Percentiles rank a stretch among this genome's conserved stretches.
Evolutionary conservation across 2,888 invertebrate genomes (phyloP).

Genomic region (Synanthedon tipuliformis): DNA sequence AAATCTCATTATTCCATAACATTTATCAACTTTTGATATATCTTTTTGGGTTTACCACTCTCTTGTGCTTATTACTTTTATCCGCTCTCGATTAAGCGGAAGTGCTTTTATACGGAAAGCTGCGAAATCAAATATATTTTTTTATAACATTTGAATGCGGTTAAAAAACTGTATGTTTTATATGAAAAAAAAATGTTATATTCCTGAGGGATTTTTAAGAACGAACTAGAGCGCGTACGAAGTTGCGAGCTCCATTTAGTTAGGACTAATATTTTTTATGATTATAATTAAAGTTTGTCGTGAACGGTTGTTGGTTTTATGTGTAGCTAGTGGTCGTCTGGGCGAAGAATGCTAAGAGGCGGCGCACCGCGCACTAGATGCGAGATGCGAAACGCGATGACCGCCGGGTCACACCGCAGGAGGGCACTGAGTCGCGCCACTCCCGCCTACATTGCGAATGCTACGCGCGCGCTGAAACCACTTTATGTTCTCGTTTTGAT

Average conservation of each 20-base stretch:
- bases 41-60: constrained; percentile 7
- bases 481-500: constrained; percentile 22
- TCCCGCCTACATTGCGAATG: constrained; percentile 25
- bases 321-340: constrained; percentile 8
- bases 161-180: too few species aligned
- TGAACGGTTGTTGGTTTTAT: constrained; percentile 2
- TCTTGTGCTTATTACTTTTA: too few species aligned
- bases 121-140: too few species aligned
- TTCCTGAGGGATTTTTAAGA: too few species aligned
- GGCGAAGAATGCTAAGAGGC: constrained; percentile 23
- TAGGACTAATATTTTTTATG: too few species aligned
- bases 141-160: too few species aligned
- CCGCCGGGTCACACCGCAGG: constrained; percentile 31
- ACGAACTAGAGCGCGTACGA: too few species aligned
- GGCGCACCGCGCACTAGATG: constrained; percentile 6
- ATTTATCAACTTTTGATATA: constrained; percentile 4
- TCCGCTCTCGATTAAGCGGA: too few species aligned
- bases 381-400: constrained; percentile 40
- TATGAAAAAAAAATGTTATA: too few species aligned
- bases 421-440: constrained; percentile 24
- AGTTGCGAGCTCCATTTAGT: too few species aligned
- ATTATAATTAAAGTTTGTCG: neutral
- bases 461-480: constrained; percentile 20
- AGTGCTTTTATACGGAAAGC: too few species aligned
- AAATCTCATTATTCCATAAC: constrained; percentile 20